Conservation (phyloP, 2,888 invertebrate genomes). For the Caenorhabditis panamensis region DNA sequence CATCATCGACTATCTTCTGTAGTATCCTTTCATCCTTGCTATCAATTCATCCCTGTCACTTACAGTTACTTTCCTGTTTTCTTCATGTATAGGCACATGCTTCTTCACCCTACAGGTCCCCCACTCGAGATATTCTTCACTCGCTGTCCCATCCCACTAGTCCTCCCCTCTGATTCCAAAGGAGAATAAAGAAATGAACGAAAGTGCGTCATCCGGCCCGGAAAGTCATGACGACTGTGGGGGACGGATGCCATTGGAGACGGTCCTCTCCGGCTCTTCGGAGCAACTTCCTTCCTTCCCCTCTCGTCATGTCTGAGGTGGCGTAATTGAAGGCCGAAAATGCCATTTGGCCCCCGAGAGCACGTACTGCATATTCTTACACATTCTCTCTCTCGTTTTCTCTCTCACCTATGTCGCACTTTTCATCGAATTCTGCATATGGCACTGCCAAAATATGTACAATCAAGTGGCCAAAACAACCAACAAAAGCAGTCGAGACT, state of each 20-base stretch:
- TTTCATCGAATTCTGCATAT: constrained; percentile 23
- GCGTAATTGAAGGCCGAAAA: constrained; percentile 31
- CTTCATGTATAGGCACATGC: constrained; percentile 5
- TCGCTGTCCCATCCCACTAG: too few species aligned
- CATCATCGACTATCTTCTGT: not conserved
- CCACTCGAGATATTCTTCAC: not conserved
- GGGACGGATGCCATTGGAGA: constrained; percentile 29
- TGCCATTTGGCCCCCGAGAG: constrained; percentile 20
- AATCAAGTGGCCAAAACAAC: not conserved
- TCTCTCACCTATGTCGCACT: constrained; percentile 41
- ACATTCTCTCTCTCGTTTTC: constrained; percentile 13
- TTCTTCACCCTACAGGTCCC: not conserved
- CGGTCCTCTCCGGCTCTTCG: constrained; percentile 13
- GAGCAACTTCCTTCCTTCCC: constrained; percentile 13
- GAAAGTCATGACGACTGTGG: constrained; percentile 16
- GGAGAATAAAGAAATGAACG: too few species aligned
- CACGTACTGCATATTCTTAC: constrained; percentile 7
- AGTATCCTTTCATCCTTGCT: not conserved
- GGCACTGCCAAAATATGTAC: not conserved
- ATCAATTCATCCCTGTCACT: not conserved
- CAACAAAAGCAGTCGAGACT: too few species aligned
- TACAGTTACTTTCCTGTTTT: constrained; percentile 7
- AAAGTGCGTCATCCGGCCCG: not conserved
- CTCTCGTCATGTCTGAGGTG: constrained; percentile 1
- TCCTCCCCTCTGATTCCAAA: too few species aligned